Base-by-base conservation (phyloP, 2,797 vertebrate genomes). In the Enteromius unitaeniatus region DNA sequence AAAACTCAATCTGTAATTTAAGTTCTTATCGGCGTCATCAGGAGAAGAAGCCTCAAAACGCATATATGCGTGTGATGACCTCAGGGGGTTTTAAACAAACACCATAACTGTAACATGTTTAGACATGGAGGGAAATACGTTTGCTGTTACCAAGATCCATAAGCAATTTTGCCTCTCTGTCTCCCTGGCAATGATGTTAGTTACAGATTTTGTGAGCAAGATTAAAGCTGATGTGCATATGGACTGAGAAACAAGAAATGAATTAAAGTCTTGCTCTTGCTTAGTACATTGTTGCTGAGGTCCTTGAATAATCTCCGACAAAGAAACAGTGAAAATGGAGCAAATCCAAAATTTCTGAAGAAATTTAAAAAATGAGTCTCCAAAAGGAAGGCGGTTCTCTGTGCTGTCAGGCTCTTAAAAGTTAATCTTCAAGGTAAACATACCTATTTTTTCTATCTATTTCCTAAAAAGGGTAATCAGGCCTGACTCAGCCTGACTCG, bases 51-150 rank as follows among this genome's bases (percentile, higher is more conserved):
- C 31, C 31, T 34, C 31, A 34, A 34, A 34, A 34, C 31, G 37
- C 37, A 40, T 40, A 7, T 37, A 37, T 37, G 37, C 6, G 37
- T 1, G 1, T 40, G n/a, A n/a, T 3, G 3, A 31, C 31, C 31
- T 3, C 31, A 31, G 31, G 31, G 31, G 31, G 31, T 31, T 31
- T 31, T 31, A 31, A 31, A 70, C 75, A 83, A 83, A 82, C 47
- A 83, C 15, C 81, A 75, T 72, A 37, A 79, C n/a, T 1, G 49
- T 47, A 76, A 64, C 26, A 67, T 82, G 67, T 60, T 80, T 82
- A 70, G 79, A 82, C 84, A 83, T 76, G 23, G n/a, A 70, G 53
- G 78, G 72, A 73, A 86, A 79, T 79, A 80, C 79, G 49, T 86
- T 86, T 84, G 79, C 79, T 84, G 74, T 78, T 78, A 72, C 31